Conservation (phyloP, 2,888 invertebrate species). For the Yponomeuta cagnagella region DNA sequence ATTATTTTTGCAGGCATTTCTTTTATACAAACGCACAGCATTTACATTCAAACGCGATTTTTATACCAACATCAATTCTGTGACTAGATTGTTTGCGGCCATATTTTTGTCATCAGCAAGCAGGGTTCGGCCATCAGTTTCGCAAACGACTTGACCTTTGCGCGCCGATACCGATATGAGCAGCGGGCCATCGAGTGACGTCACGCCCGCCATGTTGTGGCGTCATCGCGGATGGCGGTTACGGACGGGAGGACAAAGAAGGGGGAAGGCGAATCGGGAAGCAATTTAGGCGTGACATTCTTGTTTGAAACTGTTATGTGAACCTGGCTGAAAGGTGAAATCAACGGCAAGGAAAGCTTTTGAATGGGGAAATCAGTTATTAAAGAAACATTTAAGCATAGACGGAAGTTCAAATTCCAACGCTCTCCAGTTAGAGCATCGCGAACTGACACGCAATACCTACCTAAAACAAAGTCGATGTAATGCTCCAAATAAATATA, state of each 20-base stretch:
- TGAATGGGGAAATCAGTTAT: no score
- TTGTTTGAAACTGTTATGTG: not conserved
- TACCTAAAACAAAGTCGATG: no score
- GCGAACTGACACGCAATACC: no score
- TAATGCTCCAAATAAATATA: no score
- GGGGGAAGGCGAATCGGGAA: not conserved
- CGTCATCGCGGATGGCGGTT: not conserved
- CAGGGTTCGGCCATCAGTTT: not conserved
- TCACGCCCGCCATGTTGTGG: not conserved
- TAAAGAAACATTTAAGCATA: no score
- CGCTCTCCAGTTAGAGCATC: no score
- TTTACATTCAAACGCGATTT: not conserved
- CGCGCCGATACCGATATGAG: not conserved
- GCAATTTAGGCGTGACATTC: not conserved
- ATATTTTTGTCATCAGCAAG: not conserved
- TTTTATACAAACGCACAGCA: not conserved
- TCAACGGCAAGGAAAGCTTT: not conserved
- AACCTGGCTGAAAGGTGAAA: not conserved
- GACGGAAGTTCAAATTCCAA: no score
- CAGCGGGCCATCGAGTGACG: not conserved
- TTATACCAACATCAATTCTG: not conserved
- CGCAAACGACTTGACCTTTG: constrained; percentile 1
- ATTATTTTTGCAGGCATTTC: no score
- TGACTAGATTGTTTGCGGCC: not conserved
- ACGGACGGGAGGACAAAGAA: not conserved